Evolutionary conservation across 2,797 vertebrate genomes (phyloP), one percentile per base, ranked within the genome.

Genomic region (Xiphophorus birchmanni): DNA sequence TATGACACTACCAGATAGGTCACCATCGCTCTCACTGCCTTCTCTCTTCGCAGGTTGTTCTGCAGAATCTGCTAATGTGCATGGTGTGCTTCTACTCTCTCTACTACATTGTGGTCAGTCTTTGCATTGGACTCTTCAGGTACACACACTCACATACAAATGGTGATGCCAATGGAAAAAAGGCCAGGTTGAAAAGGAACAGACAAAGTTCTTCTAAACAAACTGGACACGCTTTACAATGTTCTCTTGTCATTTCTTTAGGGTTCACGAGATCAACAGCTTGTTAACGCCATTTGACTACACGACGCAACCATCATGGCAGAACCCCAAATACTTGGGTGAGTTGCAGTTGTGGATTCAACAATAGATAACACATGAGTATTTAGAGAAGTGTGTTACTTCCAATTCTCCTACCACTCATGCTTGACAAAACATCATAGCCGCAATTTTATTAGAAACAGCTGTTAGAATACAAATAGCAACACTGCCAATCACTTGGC

Each of bases 271-370:
- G 86, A 92, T 96, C 87, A 96, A 99, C 95, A 94, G 95, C 85
- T 90, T 96, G 82, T 93, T 97, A 92, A 95, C 96, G 76, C 97
- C 97, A 1, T 99, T 98, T 85, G 96, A 98, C 93, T 98, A 97
- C 95, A 98, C 96, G 86, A 97, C 96, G 78, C 95, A 95, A 78
- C 96, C 97, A 1, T 97, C 96, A 84, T 98, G 96, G 97, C 95
- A 96, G 90, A 96, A 96, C 80, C 95, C 95, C 78, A 96, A 97
- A 90, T 98, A 97, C 91, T 93, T 98, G 88, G 97, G 97, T 98
- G 96, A 93, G 88, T 78, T 48, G 8, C 21, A 54, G 54, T 5
- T 26, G n/a, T 32, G 42, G 13, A 48, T 50, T 37, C 35, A 74
- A 23, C 23, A 73, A 58, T n/a, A 15, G 2, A 75, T 48, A 40